phyloP scores from a whole-genome alignment of 2,797 vertebrate genomes.

The Meda fulgida region DNA sequence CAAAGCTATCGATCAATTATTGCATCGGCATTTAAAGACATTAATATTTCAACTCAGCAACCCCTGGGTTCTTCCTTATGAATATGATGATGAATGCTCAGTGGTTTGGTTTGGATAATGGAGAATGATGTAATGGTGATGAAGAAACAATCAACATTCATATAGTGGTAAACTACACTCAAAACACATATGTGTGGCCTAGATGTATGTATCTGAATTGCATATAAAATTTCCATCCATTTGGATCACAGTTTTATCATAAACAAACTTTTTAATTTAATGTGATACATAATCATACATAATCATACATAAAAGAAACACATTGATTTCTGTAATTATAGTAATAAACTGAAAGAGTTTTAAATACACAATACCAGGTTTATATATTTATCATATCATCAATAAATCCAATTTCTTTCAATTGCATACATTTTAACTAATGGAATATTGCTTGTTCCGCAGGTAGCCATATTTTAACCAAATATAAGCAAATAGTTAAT shows the following conservation, averaged over 20 bases:
- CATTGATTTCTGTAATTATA: background rate
- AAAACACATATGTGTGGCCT: background rate
- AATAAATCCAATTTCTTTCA: background rate
- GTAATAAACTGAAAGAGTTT: background rate
- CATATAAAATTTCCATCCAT: background rate
- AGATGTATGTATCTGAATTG: background rate
- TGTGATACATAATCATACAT: too few relatives aligned
- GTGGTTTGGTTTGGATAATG: background rate
- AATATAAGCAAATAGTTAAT: background rate
- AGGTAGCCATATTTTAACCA: background rate
- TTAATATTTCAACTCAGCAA: background rate
- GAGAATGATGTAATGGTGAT: background rate
- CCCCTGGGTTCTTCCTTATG: slow-evolving; percentile 25
- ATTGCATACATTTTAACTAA: background rate
- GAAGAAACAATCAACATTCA: slow-evolving; percentile 7
- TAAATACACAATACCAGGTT: background rate
- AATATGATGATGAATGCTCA: slow-evolving; percentile 6
- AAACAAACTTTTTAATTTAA: background rate
- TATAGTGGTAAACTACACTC: slow-evolving; percentile 56
- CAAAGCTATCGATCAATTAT: background rate
- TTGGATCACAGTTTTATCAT: background rate
- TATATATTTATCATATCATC: background rate
- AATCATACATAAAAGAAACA: background rate
- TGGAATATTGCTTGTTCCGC: background rate
- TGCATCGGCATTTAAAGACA: background rate